These are phyloP conservation scores for Saccopteryx leptura DNA, from an alignment of 2,113 vertebrate genomes.

Conservation along the genomic window DNA sequence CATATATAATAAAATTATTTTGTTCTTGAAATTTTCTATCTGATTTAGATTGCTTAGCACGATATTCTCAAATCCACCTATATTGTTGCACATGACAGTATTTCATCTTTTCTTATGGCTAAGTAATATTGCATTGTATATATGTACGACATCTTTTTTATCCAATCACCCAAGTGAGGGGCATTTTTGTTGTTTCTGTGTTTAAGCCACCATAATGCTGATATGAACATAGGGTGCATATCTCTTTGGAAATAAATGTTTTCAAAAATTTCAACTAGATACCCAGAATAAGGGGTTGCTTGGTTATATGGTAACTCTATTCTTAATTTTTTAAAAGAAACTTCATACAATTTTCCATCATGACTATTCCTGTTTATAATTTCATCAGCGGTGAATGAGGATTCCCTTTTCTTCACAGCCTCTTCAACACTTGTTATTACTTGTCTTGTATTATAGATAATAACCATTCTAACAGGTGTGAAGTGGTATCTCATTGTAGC, in stretches of 20 bases:
- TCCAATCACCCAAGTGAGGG: not conserved
- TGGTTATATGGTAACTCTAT: not conserved
- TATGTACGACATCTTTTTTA: not conserved
- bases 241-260: not conserved
- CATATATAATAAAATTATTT: not conserved
- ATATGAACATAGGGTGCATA: not conserved
- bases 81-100: not conserved
- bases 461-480: not conserved
- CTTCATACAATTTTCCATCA: not conserved
- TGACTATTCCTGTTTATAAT: not conserved
- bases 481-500: not conserved
- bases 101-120: not conserved
- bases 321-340: not conserved
- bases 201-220: not conserved
- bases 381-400: not conserved
- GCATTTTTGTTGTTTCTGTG: not conserved
- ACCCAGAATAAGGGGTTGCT: too few species aligned
- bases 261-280: not conserved
- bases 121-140: not conserved
- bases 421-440: not conserved
- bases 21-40: not conserved
- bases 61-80: not conserved
- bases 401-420: not conserved
- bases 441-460: not conserved
- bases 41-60: not conserved